phyloP scores from a whole-genome alignment of 2,113 vertebrate species.

The Vicugna pacos region DNA sequence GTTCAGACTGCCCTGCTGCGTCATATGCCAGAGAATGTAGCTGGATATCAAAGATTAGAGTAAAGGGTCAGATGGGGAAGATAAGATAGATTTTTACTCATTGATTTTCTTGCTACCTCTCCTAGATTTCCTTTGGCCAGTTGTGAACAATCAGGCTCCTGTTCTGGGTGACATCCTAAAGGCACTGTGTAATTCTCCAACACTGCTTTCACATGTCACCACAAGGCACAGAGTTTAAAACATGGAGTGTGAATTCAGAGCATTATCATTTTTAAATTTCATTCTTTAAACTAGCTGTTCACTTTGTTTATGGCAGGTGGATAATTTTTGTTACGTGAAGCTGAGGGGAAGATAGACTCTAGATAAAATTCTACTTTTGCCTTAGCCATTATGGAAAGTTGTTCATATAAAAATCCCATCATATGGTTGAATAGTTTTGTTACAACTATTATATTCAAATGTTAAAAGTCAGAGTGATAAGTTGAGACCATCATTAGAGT shows the following conservation, averaged over 20 bases:
- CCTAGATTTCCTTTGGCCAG: neutral
- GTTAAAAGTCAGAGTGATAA: neutral
- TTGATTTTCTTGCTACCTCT: neutral
- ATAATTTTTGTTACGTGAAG: conserved; percentile 52
- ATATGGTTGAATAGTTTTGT: neutral
- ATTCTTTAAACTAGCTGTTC: conserved; percentile 43
- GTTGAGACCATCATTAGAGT: neutral
- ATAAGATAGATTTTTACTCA: neutral
- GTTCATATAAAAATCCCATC: conserved; percentile 44
- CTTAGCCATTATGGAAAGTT: conserved; percentile 36
- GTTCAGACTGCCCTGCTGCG: neutral
- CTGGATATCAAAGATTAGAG: conserved; percentile 3
- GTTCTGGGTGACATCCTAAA: neutral
- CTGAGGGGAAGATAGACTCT: neutral
- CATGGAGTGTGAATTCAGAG: neutral
- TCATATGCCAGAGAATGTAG: neutral
- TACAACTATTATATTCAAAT: conserved; percentile 15
- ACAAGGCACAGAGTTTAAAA: neutral
- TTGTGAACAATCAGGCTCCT: neutral
- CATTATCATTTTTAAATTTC: neutral
- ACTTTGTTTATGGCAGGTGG: conserved; percentile 28
- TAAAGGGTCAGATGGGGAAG: neutral
- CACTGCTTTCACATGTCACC: neutral
- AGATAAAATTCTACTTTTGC: conserved; percentile 49
- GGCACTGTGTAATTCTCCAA: neutral